These are phyloP conservation scores for Callimico goeldii DNA, from an alignment of 2,797 vertebrate genomes.

Conservation along the genomic window DNA sequence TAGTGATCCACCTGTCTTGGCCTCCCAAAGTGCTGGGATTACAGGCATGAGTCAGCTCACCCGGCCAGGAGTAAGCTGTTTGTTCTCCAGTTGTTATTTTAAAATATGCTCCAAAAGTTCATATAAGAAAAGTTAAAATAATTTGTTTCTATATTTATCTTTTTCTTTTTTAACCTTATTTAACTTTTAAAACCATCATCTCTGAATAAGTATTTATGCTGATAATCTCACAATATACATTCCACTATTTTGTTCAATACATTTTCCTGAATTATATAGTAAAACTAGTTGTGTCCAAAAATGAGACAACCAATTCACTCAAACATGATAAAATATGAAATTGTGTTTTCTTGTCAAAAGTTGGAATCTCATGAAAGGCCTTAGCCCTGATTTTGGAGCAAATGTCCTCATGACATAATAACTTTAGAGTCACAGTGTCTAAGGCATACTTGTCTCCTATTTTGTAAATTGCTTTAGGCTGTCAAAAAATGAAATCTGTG, in stretches of 20 bases:
- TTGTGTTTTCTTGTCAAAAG: not conserved
- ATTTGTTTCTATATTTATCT: constrained; percentile 49
- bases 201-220: not conserved
- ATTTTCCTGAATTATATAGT: not conserved
- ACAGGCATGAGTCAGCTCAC: too few species aligned
- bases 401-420: not conserved
- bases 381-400: not conserved
- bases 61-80: not conserved
- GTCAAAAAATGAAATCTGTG: not conserved
- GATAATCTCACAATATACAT: not conserved
- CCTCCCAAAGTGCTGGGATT: too few species aligned
- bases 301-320: not conserved
- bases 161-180: not conserved
- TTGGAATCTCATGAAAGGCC: not conserved
- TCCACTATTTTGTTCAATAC: not conserved
- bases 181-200: not conserved
- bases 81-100: constrained; percentile 61
- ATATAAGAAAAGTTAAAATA: not conserved
- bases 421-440: not conserved
- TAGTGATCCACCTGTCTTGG: too few species aligned
- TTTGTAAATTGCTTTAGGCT: not conserved
- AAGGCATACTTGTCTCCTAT: not conserved
- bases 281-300: constrained; percentile 1
- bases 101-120: constrained; percentile 38
- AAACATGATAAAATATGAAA: not conserved